Conservation (phyloP, 1,140 invertebrate species). For the Drosophila nikananu region DNA sequence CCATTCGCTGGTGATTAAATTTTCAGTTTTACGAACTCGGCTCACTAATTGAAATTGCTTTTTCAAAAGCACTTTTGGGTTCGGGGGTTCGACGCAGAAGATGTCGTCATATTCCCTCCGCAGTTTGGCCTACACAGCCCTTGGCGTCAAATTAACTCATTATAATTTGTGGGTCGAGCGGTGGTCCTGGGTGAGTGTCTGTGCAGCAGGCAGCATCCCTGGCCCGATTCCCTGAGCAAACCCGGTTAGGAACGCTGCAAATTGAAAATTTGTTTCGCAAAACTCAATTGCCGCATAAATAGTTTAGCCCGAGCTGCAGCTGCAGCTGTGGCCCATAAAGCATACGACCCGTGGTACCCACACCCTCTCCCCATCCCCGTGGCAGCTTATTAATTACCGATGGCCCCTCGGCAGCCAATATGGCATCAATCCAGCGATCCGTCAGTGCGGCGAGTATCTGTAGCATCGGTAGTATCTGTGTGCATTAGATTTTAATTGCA, state of each 20-base stretch:
- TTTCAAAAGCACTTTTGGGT: slow-evolving; percentile 67
- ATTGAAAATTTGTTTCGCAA: slow-evolving; percentile 70
- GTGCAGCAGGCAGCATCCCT: not conserved
- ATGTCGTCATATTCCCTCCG: slow-evolving; percentile 47
- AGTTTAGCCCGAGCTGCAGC: slow-evolving; percentile 55
- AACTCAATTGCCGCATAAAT: slow-evolving; percentile 73
- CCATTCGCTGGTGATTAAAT: slow-evolving; percentile 70
- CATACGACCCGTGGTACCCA: slow-evolving; percentile 36
- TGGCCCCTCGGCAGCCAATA: slow-evolving; percentile 34
- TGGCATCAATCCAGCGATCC: slow-evolving; percentile 53
- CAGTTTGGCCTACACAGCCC: slow-evolving; percentile 17
- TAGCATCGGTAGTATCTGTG: slow-evolving; percentile 29
- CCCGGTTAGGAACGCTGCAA: slow-evolving; percentile 45
- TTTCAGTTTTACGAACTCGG: slow-evolving; percentile 60
- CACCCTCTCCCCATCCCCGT: not conserved
- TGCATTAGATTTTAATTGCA: slow-evolving; percentile 80
- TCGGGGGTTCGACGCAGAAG: slow-evolving; percentile 47
- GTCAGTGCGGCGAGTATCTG: slow-evolving; percentile 11
- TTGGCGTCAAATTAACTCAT: slow-evolving; percentile 77
- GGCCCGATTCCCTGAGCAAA: slow-evolving; percentile 28
- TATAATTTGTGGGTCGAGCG: slow-evolving; percentile 74
- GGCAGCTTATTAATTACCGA: slow-evolving; percentile 63
- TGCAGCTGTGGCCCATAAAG: slow-evolving; percentile 51
- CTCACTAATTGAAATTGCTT: slow-evolving; percentile 81
- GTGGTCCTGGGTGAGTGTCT: not conserved